Conservation (phyloP, 2,113 vertebrate species). For the Damaliscus lunatus region DNA sequence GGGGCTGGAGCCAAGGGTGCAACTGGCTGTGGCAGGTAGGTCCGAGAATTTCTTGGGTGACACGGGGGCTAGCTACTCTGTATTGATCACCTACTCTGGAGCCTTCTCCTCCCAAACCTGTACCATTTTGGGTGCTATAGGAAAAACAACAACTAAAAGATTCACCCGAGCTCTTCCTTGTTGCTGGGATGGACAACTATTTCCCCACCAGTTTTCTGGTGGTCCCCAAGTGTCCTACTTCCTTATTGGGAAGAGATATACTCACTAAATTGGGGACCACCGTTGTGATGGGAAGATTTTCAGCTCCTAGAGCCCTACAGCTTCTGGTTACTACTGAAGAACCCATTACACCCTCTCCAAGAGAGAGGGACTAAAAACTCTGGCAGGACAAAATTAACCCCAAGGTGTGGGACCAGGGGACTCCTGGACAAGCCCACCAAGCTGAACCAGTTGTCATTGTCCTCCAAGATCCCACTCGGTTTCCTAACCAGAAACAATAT, state of each 20-base stretch:
- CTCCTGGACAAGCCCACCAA: background rate
- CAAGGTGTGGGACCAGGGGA: background rate
- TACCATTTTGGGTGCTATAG: background rate
- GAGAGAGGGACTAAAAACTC: background rate
- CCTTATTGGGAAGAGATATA: background rate
- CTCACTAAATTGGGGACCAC: background rate
- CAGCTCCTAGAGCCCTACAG: background rate
- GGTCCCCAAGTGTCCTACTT: background rate
- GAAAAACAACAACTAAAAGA: background rate
- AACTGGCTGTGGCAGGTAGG: background rate
- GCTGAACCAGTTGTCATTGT: background rate
- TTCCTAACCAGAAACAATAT: background rate
- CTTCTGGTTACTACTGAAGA: background rate
- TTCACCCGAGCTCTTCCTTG: rapidly evolving
- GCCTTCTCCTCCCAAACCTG: background rate
- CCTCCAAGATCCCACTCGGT: background rate
- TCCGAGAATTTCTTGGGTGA: background rate
- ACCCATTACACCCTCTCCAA: background rate
- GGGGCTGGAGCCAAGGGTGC: background rate
- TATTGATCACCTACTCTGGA: background rate
- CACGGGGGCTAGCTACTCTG: background rate
- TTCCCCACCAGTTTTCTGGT: background rate
- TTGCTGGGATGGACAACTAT: background rate
- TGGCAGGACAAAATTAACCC: background rate
- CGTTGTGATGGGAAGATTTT: background rate